Evolutionary conservation across 64 coral and sea anemone species (phyloP).

Genomic region (Dendronephthya gigantea): DNA sequence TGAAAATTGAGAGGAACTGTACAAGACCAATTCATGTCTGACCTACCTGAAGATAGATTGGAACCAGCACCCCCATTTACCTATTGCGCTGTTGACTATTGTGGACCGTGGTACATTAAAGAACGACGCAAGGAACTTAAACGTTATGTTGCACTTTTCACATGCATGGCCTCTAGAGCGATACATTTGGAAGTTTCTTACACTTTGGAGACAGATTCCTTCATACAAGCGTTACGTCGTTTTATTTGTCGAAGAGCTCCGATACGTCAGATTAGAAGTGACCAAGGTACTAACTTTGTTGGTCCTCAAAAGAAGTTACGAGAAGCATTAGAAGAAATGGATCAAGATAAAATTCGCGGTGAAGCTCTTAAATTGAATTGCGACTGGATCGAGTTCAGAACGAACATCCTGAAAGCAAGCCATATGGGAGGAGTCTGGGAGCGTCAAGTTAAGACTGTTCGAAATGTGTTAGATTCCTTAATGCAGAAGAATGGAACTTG

Average conservation of each 20-base stretch:
- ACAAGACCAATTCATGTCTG: constrained; percentile 4
- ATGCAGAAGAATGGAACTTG: neutral
- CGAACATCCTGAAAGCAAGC: neutral
- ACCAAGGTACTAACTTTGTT: constrained; percentile 43
- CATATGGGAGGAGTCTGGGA: neutral
- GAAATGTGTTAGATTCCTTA: neutral
- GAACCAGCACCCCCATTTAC: neutral
- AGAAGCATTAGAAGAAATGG: neutral
- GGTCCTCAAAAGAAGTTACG: constrained; percentile 18
- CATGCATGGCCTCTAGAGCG: constrained; percentile 6
- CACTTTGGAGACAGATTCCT: constrained; percentile 39
- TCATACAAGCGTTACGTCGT: constrained; percentile 26
- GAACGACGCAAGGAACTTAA: constrained; percentile 33
- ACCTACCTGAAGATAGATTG: constrained; percentile 18
- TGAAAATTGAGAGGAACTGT: neutral
- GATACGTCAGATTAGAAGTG: constrained; percentile 26
- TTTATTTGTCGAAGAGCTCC: constrained; percentile 30
- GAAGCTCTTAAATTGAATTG: neutral
- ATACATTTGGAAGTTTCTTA: neutral
- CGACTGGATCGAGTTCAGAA: neutral
- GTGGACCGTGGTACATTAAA: constrained; percentile 31
- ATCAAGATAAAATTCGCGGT: neutral
- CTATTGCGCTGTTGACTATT: constrained; percentile 25
- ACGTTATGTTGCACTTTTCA: constrained; percentile 12
- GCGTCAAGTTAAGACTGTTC: neutral